Evolutionary conservation across 2,113 vertebrate genomes (phyloP).

Genomic region (Toxotes chatareus): DNA sequence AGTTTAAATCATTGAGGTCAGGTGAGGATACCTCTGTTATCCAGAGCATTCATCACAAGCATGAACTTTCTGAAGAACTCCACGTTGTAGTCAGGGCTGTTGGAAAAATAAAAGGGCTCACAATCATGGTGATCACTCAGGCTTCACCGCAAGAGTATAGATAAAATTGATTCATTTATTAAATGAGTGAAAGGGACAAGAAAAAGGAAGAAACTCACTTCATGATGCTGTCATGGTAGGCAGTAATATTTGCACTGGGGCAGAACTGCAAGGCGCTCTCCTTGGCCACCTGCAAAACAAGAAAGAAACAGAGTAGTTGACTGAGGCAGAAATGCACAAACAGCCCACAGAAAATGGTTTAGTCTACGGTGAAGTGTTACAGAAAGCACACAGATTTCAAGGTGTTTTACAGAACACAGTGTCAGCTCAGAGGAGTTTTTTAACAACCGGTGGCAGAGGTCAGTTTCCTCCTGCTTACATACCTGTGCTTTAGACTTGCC

Average conservation of each 20-base stretch:
- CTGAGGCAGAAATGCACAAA: background rate
- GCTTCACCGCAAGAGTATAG: background rate
- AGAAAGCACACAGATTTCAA: background rate
- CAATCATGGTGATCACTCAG: background rate
- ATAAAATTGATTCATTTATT: background rate
- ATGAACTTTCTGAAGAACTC: constrained; percentile 97
- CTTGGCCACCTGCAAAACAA: constrained; percentile 92
- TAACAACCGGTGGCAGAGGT: background rate
- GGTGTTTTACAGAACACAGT: background rate
- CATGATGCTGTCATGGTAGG: constrained; percentile 99
- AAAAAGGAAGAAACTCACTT: constrained; percentile 86
- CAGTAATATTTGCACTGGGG: constrained; percentile 93
- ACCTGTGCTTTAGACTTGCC: constrained; percentile 99
- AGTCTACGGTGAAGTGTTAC: background rate
- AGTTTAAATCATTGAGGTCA: background rate
- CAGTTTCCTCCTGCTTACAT: background rate
- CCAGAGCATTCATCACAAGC: constrained; percentile 98
- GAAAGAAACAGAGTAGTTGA: background rate
- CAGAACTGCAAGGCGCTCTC: constrained; percentile 97
- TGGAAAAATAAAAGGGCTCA: constrained; percentile 13
- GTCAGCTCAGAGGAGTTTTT: background rate
- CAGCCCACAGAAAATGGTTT: background rate
- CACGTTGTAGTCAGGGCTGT: constrained; percentile 96
- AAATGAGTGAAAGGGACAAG: background rate
- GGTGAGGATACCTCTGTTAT: constrained; percentile 91